These are phyloP conservation scores for Barypeithes pellucidus DNA, from an alignment of 2,888 invertebrate genomes.

Conservation along the genomic window DNA sequence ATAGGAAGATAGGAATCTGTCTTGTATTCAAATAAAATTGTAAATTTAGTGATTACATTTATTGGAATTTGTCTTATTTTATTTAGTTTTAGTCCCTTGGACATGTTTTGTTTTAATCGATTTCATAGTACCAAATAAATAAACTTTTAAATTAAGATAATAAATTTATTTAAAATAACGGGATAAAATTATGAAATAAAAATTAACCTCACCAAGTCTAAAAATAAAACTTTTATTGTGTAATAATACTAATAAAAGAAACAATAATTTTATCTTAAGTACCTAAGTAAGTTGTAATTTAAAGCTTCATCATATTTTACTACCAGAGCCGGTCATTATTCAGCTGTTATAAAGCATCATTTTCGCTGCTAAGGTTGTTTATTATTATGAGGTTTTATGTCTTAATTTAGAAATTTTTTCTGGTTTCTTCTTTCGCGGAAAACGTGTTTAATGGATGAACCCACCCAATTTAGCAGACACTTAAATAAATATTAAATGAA, in stretches of 20 bases:
- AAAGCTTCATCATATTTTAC: constrained; percentile 8
- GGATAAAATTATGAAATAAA: no score
- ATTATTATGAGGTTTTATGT: constrained; percentile 18
- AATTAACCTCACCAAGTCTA: no score
- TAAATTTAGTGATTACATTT: no score
- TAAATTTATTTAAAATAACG: no score
- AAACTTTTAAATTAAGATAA: no score
- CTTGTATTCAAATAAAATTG: no score
- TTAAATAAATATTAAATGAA: constrained; percentile 1
- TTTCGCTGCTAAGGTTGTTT: constrained; percentile 14
- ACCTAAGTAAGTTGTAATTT: constrained; percentile 10
- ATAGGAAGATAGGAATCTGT: no score
- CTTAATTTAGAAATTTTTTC: constrained; percentile 17
- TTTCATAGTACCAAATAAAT: no score
- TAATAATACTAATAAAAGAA: constrained; percentile 2
- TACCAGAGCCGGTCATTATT: constrained; percentile 11
- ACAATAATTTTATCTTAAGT: constrained; percentile 1
- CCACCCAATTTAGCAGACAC: constrained; percentile 9
- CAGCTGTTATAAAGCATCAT: constrained; percentile 10
- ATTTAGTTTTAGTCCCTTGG: no score
- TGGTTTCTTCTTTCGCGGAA: neutral
- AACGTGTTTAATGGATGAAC: constrained; percentile 8
- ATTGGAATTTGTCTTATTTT: no score
- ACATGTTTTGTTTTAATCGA: no score
- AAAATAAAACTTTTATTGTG: neutral